These are phyloP conservation scores for Drosophila murphyi DNA, from an alignment of 1,140 invertebrate genomes.

Conservation along the genomic window DNA sequence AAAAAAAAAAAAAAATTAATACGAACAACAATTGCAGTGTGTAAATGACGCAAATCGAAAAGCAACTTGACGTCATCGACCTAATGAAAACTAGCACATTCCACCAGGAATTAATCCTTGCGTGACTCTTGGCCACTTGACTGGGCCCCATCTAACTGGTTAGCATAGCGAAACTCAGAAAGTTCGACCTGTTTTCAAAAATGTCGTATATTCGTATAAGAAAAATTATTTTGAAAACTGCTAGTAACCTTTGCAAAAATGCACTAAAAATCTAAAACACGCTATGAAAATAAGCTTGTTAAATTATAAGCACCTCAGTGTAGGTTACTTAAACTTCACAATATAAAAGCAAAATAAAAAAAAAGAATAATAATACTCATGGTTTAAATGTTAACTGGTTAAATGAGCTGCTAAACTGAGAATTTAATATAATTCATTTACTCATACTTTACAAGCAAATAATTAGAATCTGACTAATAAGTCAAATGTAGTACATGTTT, in stretches of 20 bases:
- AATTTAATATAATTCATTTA: background rate
- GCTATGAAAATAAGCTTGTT: too few relatives aligned
- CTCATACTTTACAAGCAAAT: background rate
- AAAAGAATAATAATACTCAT: too few relatives aligned
- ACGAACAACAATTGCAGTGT: background rate
- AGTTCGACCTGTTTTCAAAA: too few relatives aligned
- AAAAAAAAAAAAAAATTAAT: slow-evolving; percentile 5
- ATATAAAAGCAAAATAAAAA: too few relatives aligned
- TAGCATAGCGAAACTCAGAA: too few relatives aligned
- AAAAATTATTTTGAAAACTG: background rate
- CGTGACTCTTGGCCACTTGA: slow-evolving; percentile 8
- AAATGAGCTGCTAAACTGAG: background rate
- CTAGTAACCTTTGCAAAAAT: background rate
- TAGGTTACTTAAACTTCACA: too few relatives aligned
- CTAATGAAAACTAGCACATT: slow-evolving; percentile 2
- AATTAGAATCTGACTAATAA: background rate
- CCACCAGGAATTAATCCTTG: background rate
- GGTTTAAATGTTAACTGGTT: too few relatives aligned
- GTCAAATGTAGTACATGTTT: slow-evolving; percentile 60
- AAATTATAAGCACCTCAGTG: too few relatives aligned
- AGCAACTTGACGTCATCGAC: slow-evolving; percentile 26
- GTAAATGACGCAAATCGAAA: slow-evolving; percentile 34
- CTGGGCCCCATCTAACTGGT: background rate
- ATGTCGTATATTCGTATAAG: too few relatives aligned
- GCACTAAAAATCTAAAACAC: too few relatives aligned